Base-by-base conservation (phyloP, 2,113 vertebrate species). In the Cygnus atratus region DNA sequence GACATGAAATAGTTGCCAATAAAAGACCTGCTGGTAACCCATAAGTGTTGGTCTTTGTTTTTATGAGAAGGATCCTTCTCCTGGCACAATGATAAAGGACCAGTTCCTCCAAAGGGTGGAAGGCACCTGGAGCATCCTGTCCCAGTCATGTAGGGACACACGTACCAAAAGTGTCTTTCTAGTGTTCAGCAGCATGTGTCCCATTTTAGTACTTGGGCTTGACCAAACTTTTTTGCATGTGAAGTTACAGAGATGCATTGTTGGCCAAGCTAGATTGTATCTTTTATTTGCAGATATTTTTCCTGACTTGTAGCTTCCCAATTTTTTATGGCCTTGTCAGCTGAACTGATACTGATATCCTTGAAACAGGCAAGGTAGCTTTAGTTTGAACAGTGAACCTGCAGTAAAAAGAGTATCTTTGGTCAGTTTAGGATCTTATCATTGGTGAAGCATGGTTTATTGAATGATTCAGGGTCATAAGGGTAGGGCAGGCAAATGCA, bases 361-460 rank as follows among this genome's bases (percentile, higher is more conserved):
- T 96, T 97, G 96, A 93, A 96, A 76, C 55, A 92, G 79, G 78
- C 75, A 41, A 92, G 37, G 44, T 70, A 62, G 91, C 71, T 96
- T 94, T 84, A 90, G 93, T 96, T 96, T 93, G 79, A 96, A 93
- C 46, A 70, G 80, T 77, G 74, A 97, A 58, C 93, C 84, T 90
- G 84, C 82, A 94, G 92, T 94, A 73, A 97, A 97, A 94, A 67
- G 52, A 8, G 37, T 62, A 21, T 96, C 73, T 93, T 96, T 93
- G 93, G 84, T 97, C 94, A 94, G 84, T 91, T 90, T 82, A 87
- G 84, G 76, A 67, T 90, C 94, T 94, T 95, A 84, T 93, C 83
- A 72, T 86, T 75, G 92, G 52, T 96, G 86, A 90, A 97, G 58
- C 35, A 58, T 28, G 70, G 81, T 97, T 97, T 95, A 96, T 92